Evolutionary conservation across 92 coral and sea anemone genomes (phyloP).

Genomic region (Metridium senile): DNA sequence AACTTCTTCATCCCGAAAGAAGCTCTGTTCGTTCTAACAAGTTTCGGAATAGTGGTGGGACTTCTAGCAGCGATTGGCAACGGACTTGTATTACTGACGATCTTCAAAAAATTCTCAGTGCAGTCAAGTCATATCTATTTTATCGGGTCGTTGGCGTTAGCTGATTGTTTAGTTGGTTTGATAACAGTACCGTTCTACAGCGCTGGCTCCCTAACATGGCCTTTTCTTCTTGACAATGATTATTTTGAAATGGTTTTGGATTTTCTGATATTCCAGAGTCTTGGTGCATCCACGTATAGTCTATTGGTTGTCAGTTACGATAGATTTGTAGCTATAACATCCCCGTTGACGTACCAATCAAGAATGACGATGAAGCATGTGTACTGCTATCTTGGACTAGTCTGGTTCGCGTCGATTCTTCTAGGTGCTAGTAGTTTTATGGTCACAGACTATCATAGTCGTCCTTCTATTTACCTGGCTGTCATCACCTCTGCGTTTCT

Average conservation of each 20-base stretch:
- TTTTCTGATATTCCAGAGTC: conserved; percentile 14
- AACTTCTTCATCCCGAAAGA: background rate
- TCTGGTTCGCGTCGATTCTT: conserved; percentile 5
- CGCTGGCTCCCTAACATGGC: conserved; percentile 12
- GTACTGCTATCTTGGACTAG: background rate
- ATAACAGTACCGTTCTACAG: conserved; percentile 15
- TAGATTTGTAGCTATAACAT: conserved; percentile 31
- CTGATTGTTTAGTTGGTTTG: conserved; percentile 5
- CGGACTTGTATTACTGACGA: conserved; percentile 3
- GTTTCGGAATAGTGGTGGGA: conserved; percentile 3
- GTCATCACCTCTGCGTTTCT: conserved; percentile 9
- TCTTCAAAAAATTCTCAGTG: conserved; percentile 1
- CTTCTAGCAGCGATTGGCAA: conserved; percentile 1
- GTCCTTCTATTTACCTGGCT: conserved; percentile 10
- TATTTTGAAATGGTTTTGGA: conserved; percentile 20
- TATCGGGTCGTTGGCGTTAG: conserved; percentile 5
- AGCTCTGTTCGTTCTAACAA: background rate
- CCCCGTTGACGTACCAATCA: conserved; percentile 14
- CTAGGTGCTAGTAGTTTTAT: conserved; percentile 13
- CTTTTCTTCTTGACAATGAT: conserved; percentile 17
- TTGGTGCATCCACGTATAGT: conserved; percentile 29
- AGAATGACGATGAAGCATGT: background rate
- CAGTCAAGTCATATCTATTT: conserved; percentile 6
- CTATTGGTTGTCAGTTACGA: conserved; percentile 38
- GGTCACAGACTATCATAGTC: conserved; percentile 6